These are phyloP conservation scores for Drosophila incognita DNA, from an alignment of 2,888 invertebrate species.

Conservation along the genomic window DNA sequence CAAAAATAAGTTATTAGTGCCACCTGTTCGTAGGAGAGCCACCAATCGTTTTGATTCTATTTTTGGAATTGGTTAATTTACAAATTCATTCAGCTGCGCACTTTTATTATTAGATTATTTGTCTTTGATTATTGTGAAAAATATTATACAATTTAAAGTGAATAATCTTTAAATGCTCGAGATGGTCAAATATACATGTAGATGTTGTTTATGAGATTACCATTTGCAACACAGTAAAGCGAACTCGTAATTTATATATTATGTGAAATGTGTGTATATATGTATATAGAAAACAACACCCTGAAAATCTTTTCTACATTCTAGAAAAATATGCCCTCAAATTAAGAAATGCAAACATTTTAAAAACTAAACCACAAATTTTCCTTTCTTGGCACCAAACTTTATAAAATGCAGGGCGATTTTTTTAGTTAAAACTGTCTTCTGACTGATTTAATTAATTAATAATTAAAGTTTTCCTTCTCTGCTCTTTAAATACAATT, in stretches of 20 bases:
- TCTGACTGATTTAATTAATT: background rate
- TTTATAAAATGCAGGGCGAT: background rate
- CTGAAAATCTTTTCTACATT: background rate
- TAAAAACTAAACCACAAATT: background rate
- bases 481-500: background rate
- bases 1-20: background rate
- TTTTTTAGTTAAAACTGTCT: background rate
- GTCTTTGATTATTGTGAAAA: background rate
- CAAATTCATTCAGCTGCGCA: background rate
- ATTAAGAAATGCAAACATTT: background rate
- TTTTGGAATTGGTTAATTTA: background rate
- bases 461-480: background rate
- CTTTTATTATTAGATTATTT: conserved; percentile 1
- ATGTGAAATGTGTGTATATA: background rate
- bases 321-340: background rate
- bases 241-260: background rate
- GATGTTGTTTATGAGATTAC: background rate
- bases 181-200: background rate
- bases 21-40: background rate
- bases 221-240: background rate
- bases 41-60: conserved; percentile 1
- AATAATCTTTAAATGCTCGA: background rate
- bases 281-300: background rate
- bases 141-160: conserved; percentile 5
- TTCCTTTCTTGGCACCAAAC: background rate